Evolutionary conservation across 2,113 vertebrate genomes (phyloP).

Genomic region (Eidolon helvum): DNA sequence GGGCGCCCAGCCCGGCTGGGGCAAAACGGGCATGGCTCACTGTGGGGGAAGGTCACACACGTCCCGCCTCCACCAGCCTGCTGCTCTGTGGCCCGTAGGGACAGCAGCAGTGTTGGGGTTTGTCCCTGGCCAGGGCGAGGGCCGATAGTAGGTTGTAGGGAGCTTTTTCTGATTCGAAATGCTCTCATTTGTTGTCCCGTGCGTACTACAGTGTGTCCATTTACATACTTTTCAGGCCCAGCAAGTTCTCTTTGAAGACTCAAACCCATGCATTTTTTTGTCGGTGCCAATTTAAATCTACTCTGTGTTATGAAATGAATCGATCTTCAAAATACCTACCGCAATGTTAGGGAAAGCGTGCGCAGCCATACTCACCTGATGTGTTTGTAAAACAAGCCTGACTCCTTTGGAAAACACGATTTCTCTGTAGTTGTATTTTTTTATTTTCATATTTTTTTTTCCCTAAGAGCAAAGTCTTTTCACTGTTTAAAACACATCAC

Average conservation of each 20-base stretch:
- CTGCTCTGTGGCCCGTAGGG: no score
- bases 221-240: neutral
- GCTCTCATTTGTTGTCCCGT: neutral
- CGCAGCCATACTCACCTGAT: neutral
- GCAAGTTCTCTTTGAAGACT: neutral
- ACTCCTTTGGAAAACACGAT: neutral
- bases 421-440: neutral
- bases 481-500: conserved; percentile 33
- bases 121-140: neutral
- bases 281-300: neutral
- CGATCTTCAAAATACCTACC: neutral
- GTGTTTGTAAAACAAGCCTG: neutral
- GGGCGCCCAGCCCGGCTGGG: neutral
- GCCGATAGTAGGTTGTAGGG: neutral
- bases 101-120: neutral
- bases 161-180: neutral
- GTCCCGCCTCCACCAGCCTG: neutral
- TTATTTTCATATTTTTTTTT: no score
- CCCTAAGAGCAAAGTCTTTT: conserved; percentile 18
- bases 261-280: neutral
- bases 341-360: neutral
- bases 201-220: neutral
- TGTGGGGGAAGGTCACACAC: conserved; percentile 35
- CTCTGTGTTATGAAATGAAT: neutral
- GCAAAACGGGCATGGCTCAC: neutral